phyloP scores from a whole-genome alignment of 2,113 vertebrate species.

The Rhadina sibilatrix region DNA sequence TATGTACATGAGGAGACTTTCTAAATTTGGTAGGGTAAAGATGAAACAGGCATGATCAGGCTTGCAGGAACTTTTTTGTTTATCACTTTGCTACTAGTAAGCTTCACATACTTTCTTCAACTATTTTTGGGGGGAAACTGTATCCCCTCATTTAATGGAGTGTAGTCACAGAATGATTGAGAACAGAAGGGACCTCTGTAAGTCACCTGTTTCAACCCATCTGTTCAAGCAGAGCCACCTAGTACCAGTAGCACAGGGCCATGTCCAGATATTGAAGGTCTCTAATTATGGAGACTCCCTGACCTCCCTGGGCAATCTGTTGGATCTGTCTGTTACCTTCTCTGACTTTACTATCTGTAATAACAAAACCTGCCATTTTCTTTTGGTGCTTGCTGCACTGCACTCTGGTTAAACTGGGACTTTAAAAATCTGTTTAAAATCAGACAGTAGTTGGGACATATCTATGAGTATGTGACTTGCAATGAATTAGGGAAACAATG shows the following conservation, averaged over 20 bases:
- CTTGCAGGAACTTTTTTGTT: conserved; percentile 20
- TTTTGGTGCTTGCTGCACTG: background rate
- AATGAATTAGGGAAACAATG: background rate
- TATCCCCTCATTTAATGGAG: background rate
- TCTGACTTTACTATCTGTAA: background rate
- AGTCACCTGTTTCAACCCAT: background rate
- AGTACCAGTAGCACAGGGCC: background rate
- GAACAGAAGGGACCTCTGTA: background rate
- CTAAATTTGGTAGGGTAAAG: conserved; percentile 34
- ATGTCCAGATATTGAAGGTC: background rate
- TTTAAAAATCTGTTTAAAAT: background rate
- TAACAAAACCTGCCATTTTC: background rate
- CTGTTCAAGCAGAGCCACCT: background rate
- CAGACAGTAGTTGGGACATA: background rate
- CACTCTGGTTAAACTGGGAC: background rate
- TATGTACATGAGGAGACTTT: conserved; percentile 1
- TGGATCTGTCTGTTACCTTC: background rate
- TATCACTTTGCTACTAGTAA: background rate
- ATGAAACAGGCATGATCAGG: background rate
- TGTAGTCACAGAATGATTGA: background rate
- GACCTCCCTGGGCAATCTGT: background rate
- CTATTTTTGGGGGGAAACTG: background rate
- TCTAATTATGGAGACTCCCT: background rate
- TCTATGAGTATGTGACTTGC: background rate
- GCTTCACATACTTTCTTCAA: background rate